Percentiles rank a stretch among this genome's conserved stretches.
phyloP scores from a whole-genome alignment of 2,888 invertebrate genomes.

The Piscicola geometra region DNA sequence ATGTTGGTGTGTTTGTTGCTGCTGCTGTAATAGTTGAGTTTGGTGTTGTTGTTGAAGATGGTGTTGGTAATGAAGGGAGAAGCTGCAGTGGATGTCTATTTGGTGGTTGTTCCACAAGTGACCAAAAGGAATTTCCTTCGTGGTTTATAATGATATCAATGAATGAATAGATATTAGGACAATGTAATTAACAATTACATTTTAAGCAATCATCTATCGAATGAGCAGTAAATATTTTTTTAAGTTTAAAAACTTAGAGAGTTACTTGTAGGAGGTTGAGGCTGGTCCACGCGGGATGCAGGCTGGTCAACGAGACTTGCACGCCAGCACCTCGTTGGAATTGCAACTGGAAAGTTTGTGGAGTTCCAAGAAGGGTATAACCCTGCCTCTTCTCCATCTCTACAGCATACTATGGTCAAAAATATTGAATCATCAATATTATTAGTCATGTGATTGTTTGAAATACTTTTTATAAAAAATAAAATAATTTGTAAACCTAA shows the following conservation, averaged over 20 bases:
- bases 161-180: too few species aligned
- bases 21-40: too few species aligned
- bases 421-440: not conserved
- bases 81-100: not conserved
- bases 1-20: too few species aligned
- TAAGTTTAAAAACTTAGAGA: too few species aligned
- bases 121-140: constrained; percentile 8
- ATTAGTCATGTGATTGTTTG: not conserved
- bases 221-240: too few species aligned
- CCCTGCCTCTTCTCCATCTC: constrained; percentile 1
- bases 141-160: not conserved
- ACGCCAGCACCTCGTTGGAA: constrained; percentile 3
- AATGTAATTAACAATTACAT: too few species aligned
- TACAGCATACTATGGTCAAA: not conserved
- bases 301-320: not conserved
- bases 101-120: constrained; percentile 16
- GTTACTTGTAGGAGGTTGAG: not conserved
- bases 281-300: not conserved
- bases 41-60: too few species aligned
- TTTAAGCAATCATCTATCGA: too few species aligned
- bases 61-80: not conserved
- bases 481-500: too few species aligned
- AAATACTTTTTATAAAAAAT: not conserved
- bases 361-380: not conserved
- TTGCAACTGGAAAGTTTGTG: not conserved